Evolutionary conservation across 2,797 vertebrate genomes (phyloP).

Genomic region (Bucorvus abyssinicus): DNA sequence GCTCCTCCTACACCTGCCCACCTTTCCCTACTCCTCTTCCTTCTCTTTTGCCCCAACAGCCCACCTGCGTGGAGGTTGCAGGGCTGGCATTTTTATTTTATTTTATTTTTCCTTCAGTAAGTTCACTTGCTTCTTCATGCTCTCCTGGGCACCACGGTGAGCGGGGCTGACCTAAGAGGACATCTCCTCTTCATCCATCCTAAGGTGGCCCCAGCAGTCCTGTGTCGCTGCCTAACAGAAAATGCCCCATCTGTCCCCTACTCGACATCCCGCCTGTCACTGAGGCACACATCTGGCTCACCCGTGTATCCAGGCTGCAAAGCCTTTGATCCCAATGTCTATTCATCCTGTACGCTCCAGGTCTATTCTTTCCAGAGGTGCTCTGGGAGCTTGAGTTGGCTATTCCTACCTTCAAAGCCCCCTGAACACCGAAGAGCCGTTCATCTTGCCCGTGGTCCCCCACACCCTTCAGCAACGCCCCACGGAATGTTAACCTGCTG

Average conservation of each 20-base stretch:
- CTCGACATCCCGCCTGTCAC: background rate
- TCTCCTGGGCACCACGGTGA: background rate
- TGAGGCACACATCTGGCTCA: fast-evolving
- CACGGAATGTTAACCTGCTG: fast-evolving
- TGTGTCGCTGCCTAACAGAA: fast-evolving
- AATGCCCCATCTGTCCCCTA: background rate
- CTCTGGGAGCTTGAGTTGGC: background rate
- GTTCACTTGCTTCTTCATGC: background rate
- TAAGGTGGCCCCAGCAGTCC: background rate
- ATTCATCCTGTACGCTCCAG: fast-evolving
- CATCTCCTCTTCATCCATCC: background rate
- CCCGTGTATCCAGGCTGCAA: fast-evolving
- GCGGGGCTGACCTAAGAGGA: background rate
- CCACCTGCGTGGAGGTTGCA: background rate
- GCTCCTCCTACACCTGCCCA: background rate
- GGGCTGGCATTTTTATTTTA: background rate
- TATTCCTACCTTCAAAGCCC: background rate
- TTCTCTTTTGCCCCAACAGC: background rate
- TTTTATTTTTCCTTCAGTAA: background rate
- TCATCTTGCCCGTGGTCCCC: too few relatives aligned
- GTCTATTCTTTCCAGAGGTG: background rate
- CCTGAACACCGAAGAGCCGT: background rate
- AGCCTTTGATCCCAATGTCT: fast-evolving
- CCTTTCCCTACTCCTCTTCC: fast-evolving
- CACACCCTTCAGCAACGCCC: fast-evolving